Base-by-base conservation (phyloP, 2,888 invertebrate species). In the Empis stercorea region DNA sequence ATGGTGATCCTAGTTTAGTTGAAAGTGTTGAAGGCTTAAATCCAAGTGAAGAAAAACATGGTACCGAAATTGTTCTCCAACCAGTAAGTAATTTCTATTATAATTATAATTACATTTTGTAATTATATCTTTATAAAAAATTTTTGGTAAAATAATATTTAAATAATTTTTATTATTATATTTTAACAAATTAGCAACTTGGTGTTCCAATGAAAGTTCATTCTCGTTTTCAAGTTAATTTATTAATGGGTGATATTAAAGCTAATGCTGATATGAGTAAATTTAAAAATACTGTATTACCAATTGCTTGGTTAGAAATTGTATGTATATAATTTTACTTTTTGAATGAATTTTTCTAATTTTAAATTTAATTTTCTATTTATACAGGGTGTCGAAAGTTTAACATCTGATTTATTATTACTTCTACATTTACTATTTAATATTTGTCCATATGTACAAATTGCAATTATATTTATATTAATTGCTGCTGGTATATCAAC, bases 261-360 rank as follows among this genome's bases (percentile, higher is more conserved):
- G 82, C 76, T 38, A 84, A 82, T 59, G 66, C 72, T 0, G 72
- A 76, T 55, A 76, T 80, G 30, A 64, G 61, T 16, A 75, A 74
- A 0, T 76, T 86, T 54, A 80, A 81, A 52, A 72, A 78, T 48
- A 70, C 79, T 49, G 74, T 77, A 0, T 43, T 87, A 41, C 87
- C 87, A 0, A 61, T 87, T 13, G 71, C 84, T 46, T 86, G 87
- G 85, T 61, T 80, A 1, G 80, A 85, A 57, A 61, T 86, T 64
- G 79, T 81, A 64, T 75, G 76, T 65, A 46, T 32, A n/a, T n/a
- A 37, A 5, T 14, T 34, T 23, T 13, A 11, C 3, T 13, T 13
- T 13, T 27, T 15, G 37, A 14, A 37, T 6, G 15, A 44, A 34
- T 17, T 36, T 13, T 43, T 16, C 34, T 34, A 43, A 13, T 20